Base-by-base conservation (phyloP, 2,888 invertebrate genomes). In the Lacanobia oleracea region DNA sequence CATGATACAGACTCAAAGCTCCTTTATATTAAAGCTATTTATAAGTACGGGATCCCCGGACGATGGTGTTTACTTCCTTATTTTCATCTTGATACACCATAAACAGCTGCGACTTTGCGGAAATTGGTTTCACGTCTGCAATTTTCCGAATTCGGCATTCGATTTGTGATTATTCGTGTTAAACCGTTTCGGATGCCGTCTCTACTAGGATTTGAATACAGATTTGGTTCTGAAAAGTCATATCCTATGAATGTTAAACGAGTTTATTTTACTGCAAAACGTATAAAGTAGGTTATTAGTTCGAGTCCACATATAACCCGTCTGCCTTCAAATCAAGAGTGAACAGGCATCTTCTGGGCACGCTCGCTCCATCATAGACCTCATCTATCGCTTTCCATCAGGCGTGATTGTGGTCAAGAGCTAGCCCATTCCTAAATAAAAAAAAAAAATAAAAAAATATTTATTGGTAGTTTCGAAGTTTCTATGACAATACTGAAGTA, bases 81-180 rank as follows among this genome's bases (percentile, higher is more conserved):
- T 71, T 33, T 75, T 53, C 62, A 54, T 67, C 54, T 66, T 61
- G 56, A 75, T 57, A 75, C 68, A 68, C 73, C 72, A 67, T 72
- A 64, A 66, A 43, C 79, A 80, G 82, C 73, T 77, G 79, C 73
- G 73, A 76, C 64, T 76, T 80, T 73, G 72, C 59, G 79, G 67
- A 86, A 87, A 88, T 85, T 80, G 83, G 85, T 83, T 86, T 69
- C 75, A 79, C 72, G 72, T 84, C 79, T 79, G 79, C 80, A 77
- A 83, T 85, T 84, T 84, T 79, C 73, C 67, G 56, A 72, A 71
- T 79, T 50, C 27, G n/a, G 57, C 12, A 57, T 71, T 51, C 63
- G 73, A 77, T 61, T 75, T 75, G 66, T 56, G 53, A 76, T 73
- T 72, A 72, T 65, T 65, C 48, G 61, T 48, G 54, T 72, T 72